Conservation (phyloP, 53 echinoderm and acorn worm species). For the Paracentrotus lividus region DNA sequence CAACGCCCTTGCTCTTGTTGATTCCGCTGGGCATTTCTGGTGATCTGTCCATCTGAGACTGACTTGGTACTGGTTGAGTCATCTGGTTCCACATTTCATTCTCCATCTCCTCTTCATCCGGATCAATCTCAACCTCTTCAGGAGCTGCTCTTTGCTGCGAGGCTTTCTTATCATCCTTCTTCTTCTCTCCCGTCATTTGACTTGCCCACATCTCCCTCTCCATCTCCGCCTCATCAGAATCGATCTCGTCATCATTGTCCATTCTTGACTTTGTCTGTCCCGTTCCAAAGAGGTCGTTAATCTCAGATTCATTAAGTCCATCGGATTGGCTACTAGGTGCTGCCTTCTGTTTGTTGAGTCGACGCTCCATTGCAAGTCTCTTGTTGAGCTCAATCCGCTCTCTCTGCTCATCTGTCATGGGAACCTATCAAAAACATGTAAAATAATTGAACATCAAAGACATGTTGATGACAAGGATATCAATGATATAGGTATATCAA, state of each 20-base stretch:
- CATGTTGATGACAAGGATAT: too few species aligned
- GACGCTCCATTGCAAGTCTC: conserved; percentile 81
- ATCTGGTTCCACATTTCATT: conserved; percentile 67
- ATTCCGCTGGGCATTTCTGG: neutral
- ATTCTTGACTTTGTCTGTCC: neutral
- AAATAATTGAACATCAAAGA: neutral
- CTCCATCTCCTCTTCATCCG: conserved; percentile 64
- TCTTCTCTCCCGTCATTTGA: conserved; percentile 39
- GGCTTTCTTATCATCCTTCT: conserved; percentile 30
- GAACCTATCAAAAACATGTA: conserved; percentile 7
- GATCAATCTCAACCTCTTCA: conserved; percentile 8
- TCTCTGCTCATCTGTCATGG: conserved; percentile 86
- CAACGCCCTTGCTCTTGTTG: neutral
- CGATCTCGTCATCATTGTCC: conserved; percentile 25
- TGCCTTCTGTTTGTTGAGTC: conserved; percentile 69
- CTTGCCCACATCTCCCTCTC: conserved; percentile 62
- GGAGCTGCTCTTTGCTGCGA: neutral
- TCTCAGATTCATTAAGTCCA: conserved; percentile 13
- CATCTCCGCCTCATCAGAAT: conserved; percentile 60
- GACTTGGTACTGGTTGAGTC: neutral
- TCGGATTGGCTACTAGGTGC: conserved; percentile 45
- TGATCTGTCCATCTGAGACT: conserved; percentile 25
- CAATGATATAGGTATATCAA: too few species aligned
- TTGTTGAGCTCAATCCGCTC: conserved; percentile 91
- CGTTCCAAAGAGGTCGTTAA: conserved; percentile 24